These are phyloP conservation scores for Hippocampus kuda DNA, from an alignment of 2,797 vertebrate genomes.

Conservation along the genomic window DNA sequence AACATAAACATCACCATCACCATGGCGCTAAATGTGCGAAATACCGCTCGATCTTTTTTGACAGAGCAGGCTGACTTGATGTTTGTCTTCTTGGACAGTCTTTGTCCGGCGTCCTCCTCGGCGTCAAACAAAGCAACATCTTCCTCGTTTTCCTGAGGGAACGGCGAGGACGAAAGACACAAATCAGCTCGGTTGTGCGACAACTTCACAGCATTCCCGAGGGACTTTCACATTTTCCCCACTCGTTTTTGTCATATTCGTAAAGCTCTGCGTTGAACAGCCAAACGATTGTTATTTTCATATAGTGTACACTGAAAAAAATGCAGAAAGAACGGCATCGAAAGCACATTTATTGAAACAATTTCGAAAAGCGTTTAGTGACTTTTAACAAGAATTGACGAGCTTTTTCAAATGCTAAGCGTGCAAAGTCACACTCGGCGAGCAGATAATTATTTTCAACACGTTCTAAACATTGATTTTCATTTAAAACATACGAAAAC, in stretches of 20 bases:
- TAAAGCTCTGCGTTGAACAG: neutral
- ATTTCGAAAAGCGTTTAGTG: neutral
- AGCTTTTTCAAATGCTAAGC: neutral
- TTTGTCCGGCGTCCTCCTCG: conserved; percentile 74
- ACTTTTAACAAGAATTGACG: neutral
- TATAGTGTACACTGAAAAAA: too few species aligned
- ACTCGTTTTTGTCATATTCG: neutral
- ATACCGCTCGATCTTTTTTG: neutral
- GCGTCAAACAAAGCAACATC: conserved; percentile 92
- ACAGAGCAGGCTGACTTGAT: conserved; percentile 67
- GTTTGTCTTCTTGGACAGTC: conserved; percentile 61
- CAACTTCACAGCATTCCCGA: neutral
- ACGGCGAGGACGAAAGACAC: conserved; percentile 24
- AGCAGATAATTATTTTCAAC: neutral
- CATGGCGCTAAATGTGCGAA: neutral
- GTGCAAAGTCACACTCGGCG: neutral
- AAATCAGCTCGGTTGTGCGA: neutral
- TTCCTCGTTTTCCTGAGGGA: conserved; percentile 79
- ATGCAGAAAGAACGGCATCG: too few species aligned
- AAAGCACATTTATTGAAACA: neutral
- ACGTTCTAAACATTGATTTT: neutral
- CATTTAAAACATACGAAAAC: neutral
- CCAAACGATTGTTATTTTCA: neutral
- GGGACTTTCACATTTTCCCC: neutral
- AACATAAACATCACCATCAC: neutral